Base-by-base conservation (phyloP, 2,113 vertebrate genomes). In the Manacus vitellinus region DNA sequence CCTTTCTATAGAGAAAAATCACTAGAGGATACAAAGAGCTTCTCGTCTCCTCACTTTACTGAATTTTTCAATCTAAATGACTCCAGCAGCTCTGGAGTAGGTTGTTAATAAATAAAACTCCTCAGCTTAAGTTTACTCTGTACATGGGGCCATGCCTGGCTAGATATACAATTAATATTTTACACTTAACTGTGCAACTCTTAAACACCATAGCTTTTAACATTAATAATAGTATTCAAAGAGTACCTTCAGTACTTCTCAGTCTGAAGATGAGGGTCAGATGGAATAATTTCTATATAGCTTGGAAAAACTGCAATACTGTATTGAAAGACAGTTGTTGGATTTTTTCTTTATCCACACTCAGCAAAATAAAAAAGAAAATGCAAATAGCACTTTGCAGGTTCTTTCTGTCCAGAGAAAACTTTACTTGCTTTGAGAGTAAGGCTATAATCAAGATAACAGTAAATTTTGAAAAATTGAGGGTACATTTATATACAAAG, bases 41-140 rank as follows among this genome's bases (percentile, higher is more conserved):
- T 85, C 68, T 74, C 16, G 56, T 44, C 44, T 72, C 39, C 71
- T 89, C 67, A 31, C 4, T 77, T 85, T 77, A 71, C 20, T 41
- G 77, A 89, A 24, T 88, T 80, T 89, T 79, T 89, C 39, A 72
- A 56, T 47, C 41, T 73, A 79, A 76, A 75, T 90, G 4, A 74
- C 24, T 84, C 35, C 49, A 77, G 43, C 35, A 51, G 43, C 43
- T 74, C 62, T 33, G 59, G 14, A 76, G 35, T 62, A 55, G 33
- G 46, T 6, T 92, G 47, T 88, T 94, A 92, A 68, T 72, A 92
- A 91, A 88, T 44, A 85, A 95, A 73, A 41, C 44, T 41, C 75
- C 66, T 72, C 63, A 47, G 54, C 63, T 28, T 16, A 63, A 52
- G 71, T 61, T 66, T 85, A 87, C 18, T 15, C 27, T 28, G 14